phyloP scores from a whole-genome alignment of 2,113 vertebrate genomes.

The Ptilorrhoa leucosticta region DNA sequence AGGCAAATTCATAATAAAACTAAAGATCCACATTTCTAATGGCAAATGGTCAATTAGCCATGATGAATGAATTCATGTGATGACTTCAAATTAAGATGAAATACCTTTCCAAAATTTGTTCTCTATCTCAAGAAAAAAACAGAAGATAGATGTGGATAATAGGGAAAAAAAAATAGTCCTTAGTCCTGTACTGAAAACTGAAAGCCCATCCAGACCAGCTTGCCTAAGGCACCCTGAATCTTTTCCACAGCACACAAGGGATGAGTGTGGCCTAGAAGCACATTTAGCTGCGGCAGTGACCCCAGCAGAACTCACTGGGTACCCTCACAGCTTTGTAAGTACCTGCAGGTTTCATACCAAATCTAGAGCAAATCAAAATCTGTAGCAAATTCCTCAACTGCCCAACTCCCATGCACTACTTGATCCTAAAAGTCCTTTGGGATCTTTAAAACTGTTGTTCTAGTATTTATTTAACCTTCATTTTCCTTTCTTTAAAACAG shows the following conservation, averaged over 20 bases:
- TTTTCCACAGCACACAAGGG: not conserved
- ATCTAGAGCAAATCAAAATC: not conserved
- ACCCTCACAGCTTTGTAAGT: not conserved
- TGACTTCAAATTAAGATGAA: not conserved
- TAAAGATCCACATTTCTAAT: not conserved
- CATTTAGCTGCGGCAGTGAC: not conserved
- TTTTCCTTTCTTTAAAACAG: not conserved
- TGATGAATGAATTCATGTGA: not conserved
- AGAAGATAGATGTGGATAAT: not conserved
- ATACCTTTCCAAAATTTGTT: not conserved
- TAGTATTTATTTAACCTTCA: not conserved
- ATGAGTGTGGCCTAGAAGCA: not conserved
- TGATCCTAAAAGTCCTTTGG: not conserved
- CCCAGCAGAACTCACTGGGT: not conserved
- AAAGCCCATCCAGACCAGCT: not conserved
- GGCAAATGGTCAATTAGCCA: not conserved
- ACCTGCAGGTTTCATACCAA: not conserved
- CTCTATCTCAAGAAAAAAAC: not conserved
- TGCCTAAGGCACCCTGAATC: not conserved
- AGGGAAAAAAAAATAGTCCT: not conserved
- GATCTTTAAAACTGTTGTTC: not conserved
- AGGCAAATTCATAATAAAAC: not conserved
- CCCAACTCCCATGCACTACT: not conserved
- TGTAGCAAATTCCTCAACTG: not conserved
- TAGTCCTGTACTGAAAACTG: not conserved